Evolutionary conservation across 2,888 invertebrate genomes (phyloP), one percentile per base, ranked within the genome.

Genomic region (Athalia rosae): DNA sequence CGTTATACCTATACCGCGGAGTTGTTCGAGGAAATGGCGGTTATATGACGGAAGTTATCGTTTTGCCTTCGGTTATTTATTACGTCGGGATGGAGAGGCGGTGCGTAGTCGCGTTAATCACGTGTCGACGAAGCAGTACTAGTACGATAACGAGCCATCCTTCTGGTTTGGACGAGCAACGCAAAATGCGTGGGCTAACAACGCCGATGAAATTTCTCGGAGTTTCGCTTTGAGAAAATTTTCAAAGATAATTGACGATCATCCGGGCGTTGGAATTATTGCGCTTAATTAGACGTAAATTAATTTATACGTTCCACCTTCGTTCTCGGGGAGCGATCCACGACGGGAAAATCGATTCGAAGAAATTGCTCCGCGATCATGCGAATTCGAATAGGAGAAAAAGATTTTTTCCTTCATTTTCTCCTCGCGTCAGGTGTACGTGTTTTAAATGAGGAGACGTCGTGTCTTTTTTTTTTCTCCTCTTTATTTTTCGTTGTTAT

Each of bases 91-190:
- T 53, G 53, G 53, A 67, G 11, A 67, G 67, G 15, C 41, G 15
- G 48, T 67, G 53, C 67, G 67, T 67, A 67, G 67, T 67, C 67
- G 67, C 67, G 67, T 67, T 67, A 67, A 67, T 67, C 67, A 67
- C 67, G 67, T 45, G 15, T 53, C 67, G n/a, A 67, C 53, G 67
- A 53, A 67, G 67, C 41, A 28, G 28, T 28, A 28, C 28, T 28
- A 28, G 28, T 41, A 53, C 67, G 67, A 67, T 67, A 67, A 67
- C 50, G 67, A 67, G 67, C 28, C 50, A 67, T 67, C 67, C 41
- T 67, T 41, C 67, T 67, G 48, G 67, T 67, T 28, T 28, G 67
- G 67, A 67, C 50, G 15, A 28, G 50, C 50, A 50, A 28, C 50
- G 67, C 50, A 67, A 67, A 67, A 67, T 9, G 53, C 67, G 67